Base-by-base conservation (phyloP, 1,140 invertebrate genomes). In the Diorhabda carinulata region DNA sequence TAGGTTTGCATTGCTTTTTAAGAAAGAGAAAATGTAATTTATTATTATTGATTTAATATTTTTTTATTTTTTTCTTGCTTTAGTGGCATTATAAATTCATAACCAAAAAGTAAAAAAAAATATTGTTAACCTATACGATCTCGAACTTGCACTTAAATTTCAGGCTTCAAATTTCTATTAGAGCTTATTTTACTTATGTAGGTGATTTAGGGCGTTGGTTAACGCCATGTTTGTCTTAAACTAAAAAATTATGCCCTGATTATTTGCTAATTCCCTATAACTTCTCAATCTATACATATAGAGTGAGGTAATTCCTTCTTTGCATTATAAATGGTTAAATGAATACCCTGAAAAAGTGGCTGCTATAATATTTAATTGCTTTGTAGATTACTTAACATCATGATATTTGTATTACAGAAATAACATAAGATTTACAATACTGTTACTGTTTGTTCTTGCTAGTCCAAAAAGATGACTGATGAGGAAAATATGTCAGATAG, bases 401-500 rank as follows among this genome's bases (percentile, higher is more conserved):
- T 60, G 8, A 41, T 68, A 47, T 68, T 67, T 67, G 44, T 67
- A 67, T 67, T 67, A 67, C 65, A 67, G 65, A 67, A 67, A 57
- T 69, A 68, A 25, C 25, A 25, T 25, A 60, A 57, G 68, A 41
- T 62, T 73, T 70, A 44, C 47, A 52, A 52, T 52, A 52, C 65
- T 64, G 56, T 69, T 69, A 71, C 57, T 62, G 9, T 43, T 67
- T 73, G 66, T 72, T 75, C 40, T 76, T 45, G 47, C 68, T 73
- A 77, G 76, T 71, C 73, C 58, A 78, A 77, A 72, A 76, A 75
- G 68, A 62, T 72, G 82, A 77, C 77, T 82, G 83, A 84, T 64
- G 85, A 87, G 65, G 87, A 88, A 78, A 87, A 89, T 68, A 87
- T 88, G 65, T 91, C 90, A 45, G 90, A 88, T 68, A 91, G 90